Base-by-base conservation (phyloP, 2,888 invertebrate genomes). In the Agrotis segetum region DNA sequence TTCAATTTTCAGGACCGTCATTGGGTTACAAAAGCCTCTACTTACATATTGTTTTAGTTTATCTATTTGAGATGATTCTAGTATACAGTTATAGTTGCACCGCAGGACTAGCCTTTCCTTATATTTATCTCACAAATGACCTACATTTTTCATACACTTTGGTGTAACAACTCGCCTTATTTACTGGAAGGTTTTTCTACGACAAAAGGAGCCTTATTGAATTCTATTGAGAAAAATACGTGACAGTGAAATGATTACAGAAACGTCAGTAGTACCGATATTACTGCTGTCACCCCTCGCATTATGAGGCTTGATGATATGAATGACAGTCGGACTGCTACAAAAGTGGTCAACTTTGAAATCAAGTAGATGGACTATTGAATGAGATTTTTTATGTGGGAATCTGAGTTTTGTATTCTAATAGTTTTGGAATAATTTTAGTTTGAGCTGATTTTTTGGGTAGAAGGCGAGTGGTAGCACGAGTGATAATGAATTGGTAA, bases 171-270 rank as follows among this genome's bases (percentile, higher is more conserved):
- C 7, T 71, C 56, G 67, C 65, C 83, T 76, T 82, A 79, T 87
- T 84, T 85, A 82, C 86, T 81, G 83, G 84, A 87, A 89, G 89
- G 88, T 90, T 92, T 91, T 90, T 90, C 83, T 88, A 90, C 84
- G 89, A 93, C 91, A 92, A 92, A 63, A 90, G 89, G 88, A 84
- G 87, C 89, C 83, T 92, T 93, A 93, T 93, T 93, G 93, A 92
- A 93, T 93, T 87, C 89, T 90, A 92, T 92, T 91, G 91, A 92
- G 90, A 92, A 92, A 92, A 82, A 91, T 90, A 89, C 76, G 87
- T 88, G 91, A 91, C 89, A 85, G 83, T 77, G 79, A 84, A 88
- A 87, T 89, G 82, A 87, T 88, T 82, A 84, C 77, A 71, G 76
- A 80, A 81, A 78, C 71, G 78, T 76, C 72, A 78, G 68, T 81